Conservation (phyloP, 2,113 vertebrate species). For the Coturnix japonica region DNA sequence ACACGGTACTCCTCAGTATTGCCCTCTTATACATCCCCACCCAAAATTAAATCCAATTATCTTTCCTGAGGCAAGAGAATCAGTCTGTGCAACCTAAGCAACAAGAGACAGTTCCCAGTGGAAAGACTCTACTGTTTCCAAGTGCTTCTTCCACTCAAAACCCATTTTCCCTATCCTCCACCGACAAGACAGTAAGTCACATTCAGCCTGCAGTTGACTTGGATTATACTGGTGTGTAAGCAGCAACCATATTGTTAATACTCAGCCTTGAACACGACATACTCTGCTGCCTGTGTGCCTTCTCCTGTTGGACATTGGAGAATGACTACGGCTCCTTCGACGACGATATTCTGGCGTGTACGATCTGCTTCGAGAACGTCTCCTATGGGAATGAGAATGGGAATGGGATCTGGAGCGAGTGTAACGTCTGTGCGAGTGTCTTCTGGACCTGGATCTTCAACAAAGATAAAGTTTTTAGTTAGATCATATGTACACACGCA, state of each 20-base stretch:
- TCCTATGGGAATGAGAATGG: conserved; percentile 86
- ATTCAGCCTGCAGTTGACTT: neutral
- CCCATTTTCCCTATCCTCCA: rapidly evolving
- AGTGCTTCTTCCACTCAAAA: rapidly evolving
- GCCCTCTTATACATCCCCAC: neutral
- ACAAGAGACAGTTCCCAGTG: neutral
- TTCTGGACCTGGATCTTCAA: conserved; percentile 87
- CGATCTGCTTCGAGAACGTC: conserved; percentile 88
- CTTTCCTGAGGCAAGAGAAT: neutral
- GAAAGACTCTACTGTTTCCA: neutral
- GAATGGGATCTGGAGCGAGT: conserved; percentile 88
- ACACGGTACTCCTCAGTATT: rapidly evolving
- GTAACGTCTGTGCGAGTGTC: conserved; percentile 87
- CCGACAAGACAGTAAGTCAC: neutral
- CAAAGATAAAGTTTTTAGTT: conserved; percentile 55
- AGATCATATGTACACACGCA: neutral
- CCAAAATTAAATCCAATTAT: neutral
- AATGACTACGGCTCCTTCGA: conserved; percentile 88
- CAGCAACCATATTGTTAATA: neutral
- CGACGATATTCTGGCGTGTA: conserved; percentile 88
- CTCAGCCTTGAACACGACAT: conserved; percentile 68
- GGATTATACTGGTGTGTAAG: neutral
- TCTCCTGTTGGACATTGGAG: conserved; percentile 89
- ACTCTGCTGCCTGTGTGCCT: conserved; percentile 90
- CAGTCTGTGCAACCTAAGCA: neutral